Percentiles rank a stretch among this genome's conserved stretches.
Evolutionary conservation across 2,888 invertebrate species (phyloP).

Genomic region (Aporophyla lueneburgensis): DNA sequence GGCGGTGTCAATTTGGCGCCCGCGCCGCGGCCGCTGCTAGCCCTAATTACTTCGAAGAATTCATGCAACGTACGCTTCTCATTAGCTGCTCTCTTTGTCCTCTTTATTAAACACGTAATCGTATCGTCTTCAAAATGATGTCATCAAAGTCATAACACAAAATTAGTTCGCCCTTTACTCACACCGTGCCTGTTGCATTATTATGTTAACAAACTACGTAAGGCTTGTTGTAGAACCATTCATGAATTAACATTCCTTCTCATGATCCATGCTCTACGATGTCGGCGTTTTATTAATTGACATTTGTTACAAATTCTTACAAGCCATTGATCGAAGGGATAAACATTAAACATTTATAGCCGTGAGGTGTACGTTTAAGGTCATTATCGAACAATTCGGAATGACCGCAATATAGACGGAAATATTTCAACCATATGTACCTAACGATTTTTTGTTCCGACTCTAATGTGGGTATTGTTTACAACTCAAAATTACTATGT

Average conservation of each 20-base stretch:
- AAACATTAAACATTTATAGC: conserved; percentile 42
- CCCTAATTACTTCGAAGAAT: conserved; percentile 79
- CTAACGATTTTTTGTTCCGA: conserved; percentile 40
- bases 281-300: conserved; percentile 39
- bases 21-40: conserved; percentile 69
- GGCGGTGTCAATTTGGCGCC: conserved; percentile 74
- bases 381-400: conserved; percentile 12
- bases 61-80: conserved; percentile 67
- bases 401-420: neutral
- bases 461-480: conserved; percentile 48
- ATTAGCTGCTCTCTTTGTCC: conserved; percentile 70
- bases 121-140: conserved; percentile 58
- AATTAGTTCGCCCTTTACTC: conserved; percentile 55
- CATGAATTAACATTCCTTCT: conserved; percentile 57
- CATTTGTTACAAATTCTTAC: conserved; percentile 50
- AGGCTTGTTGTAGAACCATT: conserved; percentile 39
- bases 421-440: conserved; percentile 24
- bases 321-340: conserved; percentile 35
- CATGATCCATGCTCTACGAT: conserved; percentile 43
- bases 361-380: conserved; percentile 12
- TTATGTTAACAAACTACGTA: conserved; percentile 49
- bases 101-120: conserved; percentile 58
- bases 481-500: conserved; percentile 65
- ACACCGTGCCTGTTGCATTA: conserved; percentile 23
- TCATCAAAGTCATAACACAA: conserved; percentile 54